Base-by-base conservation (phyloP, 2,888 invertebrate species). In the Calliscelio sp. region DNA sequence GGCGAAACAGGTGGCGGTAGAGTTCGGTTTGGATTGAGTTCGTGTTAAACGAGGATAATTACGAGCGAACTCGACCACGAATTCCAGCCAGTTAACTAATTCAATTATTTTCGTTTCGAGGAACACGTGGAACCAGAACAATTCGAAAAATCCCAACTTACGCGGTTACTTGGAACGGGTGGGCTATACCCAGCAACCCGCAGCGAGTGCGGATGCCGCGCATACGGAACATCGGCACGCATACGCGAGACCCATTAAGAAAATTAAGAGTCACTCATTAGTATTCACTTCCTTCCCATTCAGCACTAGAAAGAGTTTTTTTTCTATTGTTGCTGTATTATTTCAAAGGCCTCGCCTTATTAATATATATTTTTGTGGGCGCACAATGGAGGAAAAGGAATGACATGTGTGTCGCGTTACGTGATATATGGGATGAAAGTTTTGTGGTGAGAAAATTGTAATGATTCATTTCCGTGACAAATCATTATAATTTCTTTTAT, bases 231-330 rank as follows among this genome's bases (percentile, higher is more conserved):
- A 89, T 87, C 86, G 86, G 84, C 87, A 79, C 78, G 88, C 87
- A 89, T 89, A 92, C 86, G 88, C 87, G 88, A 87, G 88, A 90
- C 87, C 90, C 92, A 92, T 92, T 92, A 92, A 92, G 90, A 90
- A 90, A 92, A 92, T 92, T 92, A 92, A 93, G 92, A 91, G 92
- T 89, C 92, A 92, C 93, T 93, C 92, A 93, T 93, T 92, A 92
- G 90, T 88, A 92, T 92, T 91, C 91, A 90, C 90, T 91, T 92
- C 91, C 92, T 91, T 87, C 86, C 79, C 81, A 81, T 85, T 85
- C 86, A 82, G 57, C 70, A 79, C 75, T 85, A 86, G 85, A 81
- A 86, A 84, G 88, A 81, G 46, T 51, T 61, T 46, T 91, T 90
- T 89, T 89, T 88, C 89, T 86, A 87, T 90, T 90, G 90, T 89